phyloP scores from a whole-genome alignment of 2,113 vertebrate species.

The Salvelinus alpinus region DNA sequence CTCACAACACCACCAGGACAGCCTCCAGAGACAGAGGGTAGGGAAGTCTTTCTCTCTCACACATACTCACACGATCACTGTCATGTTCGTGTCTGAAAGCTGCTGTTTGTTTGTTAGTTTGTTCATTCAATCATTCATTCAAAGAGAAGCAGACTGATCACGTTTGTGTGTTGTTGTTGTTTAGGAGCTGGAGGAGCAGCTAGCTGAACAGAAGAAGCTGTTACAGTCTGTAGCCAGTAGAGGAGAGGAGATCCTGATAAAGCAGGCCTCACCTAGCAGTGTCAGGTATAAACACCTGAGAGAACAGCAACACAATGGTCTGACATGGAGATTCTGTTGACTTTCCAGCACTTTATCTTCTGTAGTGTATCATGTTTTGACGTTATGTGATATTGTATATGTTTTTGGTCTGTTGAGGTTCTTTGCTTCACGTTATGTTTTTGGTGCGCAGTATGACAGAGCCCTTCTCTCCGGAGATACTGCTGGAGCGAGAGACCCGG shows the following conservation, averaged over 20 bases:
- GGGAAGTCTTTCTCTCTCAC: neutral
- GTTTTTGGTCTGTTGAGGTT: neutral
- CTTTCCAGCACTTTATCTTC: too few relatives aligned
- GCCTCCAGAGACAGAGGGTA: slow-evolving; percentile 90
- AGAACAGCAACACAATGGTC: too few relatives aligned
- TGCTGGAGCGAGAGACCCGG: slow-evolving; percentile 76
- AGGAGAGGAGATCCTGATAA: slow-evolving; percentile 91
- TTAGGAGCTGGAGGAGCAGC: slow-evolving; percentile 90
- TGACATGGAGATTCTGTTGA: too few relatives aligned
- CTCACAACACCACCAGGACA: slow-evolving; percentile 86
- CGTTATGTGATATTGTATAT: neutral
- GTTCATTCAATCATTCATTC: neutral
- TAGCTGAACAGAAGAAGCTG: slow-evolving; percentile 90
- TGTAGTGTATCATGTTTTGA: too few relatives aligned
- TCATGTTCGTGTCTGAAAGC: too few relatives aligned
- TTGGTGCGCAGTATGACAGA: slow-evolving; percentile 75
- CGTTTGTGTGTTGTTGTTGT: neutral
- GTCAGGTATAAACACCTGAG: slow-evolving; percentile 23
- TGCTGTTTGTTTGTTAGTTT: neutral
- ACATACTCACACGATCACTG: neutral
- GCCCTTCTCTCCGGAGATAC: slow-evolving; percentile 72
- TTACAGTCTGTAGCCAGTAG: slow-evolving; percentile 88
- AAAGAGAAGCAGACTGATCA: neutral
- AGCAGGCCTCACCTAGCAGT: slow-evolving; percentile 76
- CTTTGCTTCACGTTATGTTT: neutral